A percentile compares a stretch with the other conserved stretches of the same genome.
phyloP scores from a whole-genome alignment of 2,888 invertebrate genomes.

The Brachyptera putata region DNA sequence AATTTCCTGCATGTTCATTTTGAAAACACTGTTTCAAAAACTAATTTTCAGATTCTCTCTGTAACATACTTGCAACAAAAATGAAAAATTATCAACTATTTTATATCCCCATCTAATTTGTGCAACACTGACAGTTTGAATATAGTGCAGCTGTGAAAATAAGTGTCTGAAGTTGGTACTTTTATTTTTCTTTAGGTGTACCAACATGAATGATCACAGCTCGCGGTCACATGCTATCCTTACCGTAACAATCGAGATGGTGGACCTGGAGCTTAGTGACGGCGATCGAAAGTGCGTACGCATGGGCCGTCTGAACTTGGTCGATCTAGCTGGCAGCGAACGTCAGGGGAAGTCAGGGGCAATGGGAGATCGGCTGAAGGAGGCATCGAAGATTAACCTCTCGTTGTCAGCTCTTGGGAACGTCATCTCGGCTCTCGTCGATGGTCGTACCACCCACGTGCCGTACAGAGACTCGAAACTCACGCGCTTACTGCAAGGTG shows the following conservation, averaged over 20 bases:
- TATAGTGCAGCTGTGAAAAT: too few species aligned
- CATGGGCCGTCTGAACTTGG: conserved; percentile 93
- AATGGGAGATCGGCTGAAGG: conserved; percentile 86
- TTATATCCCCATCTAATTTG: background rate
- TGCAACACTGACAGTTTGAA: too few species aligned
- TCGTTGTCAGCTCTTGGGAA: conserved; percentile 96
- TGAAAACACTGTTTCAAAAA: too few species aligned
- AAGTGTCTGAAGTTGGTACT: too few species aligned
- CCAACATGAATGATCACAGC: conserved; percentile 98
- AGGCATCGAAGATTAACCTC: conserved; percentile 96
- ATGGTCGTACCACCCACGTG: conserved; percentile 89
- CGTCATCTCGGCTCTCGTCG: conserved; percentile 94
- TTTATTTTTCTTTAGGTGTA: conserved; percentile 54
- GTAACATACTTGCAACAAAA: too few species aligned
- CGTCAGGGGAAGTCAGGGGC: conserved; percentile 95
- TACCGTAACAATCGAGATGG: conserved; percentile 95
- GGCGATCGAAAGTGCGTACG: conserved; percentile 52
- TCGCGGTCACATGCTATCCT: conserved; percentile 98
- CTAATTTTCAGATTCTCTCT: too few species aligned
- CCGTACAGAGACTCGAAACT: conserved; percentile 97
- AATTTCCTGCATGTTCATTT: too few species aligned
- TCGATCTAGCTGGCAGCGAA: conserved; percentile 98
- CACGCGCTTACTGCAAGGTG: conserved; percentile 82
- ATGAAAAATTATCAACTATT: background rate
- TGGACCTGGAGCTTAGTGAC: conserved; percentile 64